Evolutionary conservation across 2,888 invertebrate genomes (phyloP).

Genomic region (Epistrophella euchroma): DNA sequence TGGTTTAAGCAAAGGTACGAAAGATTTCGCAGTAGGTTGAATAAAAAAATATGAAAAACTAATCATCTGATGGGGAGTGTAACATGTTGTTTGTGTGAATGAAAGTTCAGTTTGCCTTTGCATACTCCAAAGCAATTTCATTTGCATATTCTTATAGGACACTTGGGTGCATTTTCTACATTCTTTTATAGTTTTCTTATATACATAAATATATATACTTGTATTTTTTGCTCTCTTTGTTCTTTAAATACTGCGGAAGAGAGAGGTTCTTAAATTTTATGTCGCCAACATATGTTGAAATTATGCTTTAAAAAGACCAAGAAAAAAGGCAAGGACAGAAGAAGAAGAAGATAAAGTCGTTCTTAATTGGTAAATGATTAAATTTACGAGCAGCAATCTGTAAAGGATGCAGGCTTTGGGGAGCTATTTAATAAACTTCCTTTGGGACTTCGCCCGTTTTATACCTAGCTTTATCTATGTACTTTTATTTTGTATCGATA

Average conservation of each 20-base stretch:
- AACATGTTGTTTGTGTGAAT: conserved; percentile 2
- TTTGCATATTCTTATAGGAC: conserved; percentile 66
- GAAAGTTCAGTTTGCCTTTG: conserved; percentile 50
- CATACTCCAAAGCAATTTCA: conserved; percentile 55
- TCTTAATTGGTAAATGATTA: conserved; percentile 68
- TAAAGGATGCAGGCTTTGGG: conserved; percentile 39
- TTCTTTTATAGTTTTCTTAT: conserved; percentile 16
- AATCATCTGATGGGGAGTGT: background rate
- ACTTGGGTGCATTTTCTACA: conserved; percentile 52
- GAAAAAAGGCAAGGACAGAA: background rate
- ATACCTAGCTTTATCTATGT: conserved; percentile 5
- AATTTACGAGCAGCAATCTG: conserved; percentile 62
- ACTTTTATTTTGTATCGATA: conserved; percentile 15
- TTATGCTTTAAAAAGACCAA: conserved; percentile 28
- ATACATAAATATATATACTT: background rate
- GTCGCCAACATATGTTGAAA: conserved; percentile 45
- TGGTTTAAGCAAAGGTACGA: too few relatives aligned
- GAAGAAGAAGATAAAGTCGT: conserved; percentile 37
- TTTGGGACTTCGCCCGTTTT: conserved; percentile 16
- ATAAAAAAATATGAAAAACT: background rate
- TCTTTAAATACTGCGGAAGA: conserved; percentile 2
- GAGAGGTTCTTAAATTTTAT: conserved; percentile 58
- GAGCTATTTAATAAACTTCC: conserved; percentile 47
- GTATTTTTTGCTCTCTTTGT: conserved; percentile 2
- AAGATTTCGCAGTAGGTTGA: background rate